Conservation (phyloP, 2,888 invertebrate genomes). For the Parnassius glacialis region DNA sequence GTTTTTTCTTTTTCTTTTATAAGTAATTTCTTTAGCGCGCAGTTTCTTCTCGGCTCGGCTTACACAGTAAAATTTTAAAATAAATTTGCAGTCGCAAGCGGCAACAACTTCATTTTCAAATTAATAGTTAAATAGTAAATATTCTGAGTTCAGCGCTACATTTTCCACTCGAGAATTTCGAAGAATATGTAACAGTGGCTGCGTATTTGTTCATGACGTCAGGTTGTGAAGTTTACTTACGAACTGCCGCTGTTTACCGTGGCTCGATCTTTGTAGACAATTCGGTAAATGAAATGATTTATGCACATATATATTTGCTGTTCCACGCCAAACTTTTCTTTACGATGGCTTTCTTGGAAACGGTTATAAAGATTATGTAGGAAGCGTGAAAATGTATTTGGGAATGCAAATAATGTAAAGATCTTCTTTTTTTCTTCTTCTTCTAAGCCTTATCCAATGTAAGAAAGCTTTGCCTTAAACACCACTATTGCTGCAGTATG, state of each 20-base stretch:
- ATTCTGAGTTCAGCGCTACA: neutral
- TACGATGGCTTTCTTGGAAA: conserved; percentile 9
- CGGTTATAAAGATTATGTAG: neutral
- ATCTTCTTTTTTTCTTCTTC: no score
- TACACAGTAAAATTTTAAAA: no score
- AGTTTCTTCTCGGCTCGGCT: no score
- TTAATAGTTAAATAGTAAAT: neutral
- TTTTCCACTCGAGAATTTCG: conserved; percentile 18
- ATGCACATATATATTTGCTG: conserved; percentile 16
- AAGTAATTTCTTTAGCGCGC: no score
- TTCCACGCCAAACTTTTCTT: conserved; percentile 1
- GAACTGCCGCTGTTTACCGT: conserved; percentile 15
- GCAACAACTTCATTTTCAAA: no score
- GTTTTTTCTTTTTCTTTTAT: no score
- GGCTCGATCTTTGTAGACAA: conserved; percentile 26
- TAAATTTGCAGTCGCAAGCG: no score
- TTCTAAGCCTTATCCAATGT: no score
- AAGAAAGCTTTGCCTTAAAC: no score
- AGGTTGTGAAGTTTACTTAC: conserved; percentile 25
- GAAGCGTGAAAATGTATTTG: no score
- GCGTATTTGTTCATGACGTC: conserved; percentile 28
- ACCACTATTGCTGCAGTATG: no score
- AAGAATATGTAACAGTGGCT: conserved; percentile 28
- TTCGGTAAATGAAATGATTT: conserved; percentile 24
- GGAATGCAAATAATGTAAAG: no score